Evolutionary conservation across 2,888 invertebrate genomes (phyloP), one percentile per base, ranked within the genome.

Genomic region (Drosophila picticornis): DNA sequence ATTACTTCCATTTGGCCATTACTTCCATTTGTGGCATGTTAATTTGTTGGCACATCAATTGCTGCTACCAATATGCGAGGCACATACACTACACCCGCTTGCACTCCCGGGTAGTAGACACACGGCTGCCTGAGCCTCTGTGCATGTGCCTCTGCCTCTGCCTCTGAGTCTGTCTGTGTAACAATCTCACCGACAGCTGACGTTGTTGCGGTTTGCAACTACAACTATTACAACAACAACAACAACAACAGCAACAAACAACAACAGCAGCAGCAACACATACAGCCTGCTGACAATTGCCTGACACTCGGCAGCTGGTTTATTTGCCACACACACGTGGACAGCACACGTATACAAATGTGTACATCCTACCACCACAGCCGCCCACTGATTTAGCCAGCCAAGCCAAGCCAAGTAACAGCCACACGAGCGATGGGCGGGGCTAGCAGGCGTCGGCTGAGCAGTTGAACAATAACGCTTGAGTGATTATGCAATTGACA

Each of bases 401-500:
- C 71, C 84, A 75, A 84, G 89, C 67, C 89, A 77, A 70, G 32
- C 32, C 32, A 34, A 50, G 51, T 19, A 51, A 38, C 55, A 48
- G 65, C 53, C 63, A 57, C 25, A 46, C 25, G 4, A 46, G 9
- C 46, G 51, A 38, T 51, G 67, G 72, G 58, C 68, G 68, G 58
- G 63, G 29, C 48, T 32, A 2, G 63, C 60, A 72, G 73, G 84
- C 80, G 67, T 64, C 74, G 81, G 76, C 85, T 80, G 80, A 88
- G 88, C 83, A 88, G 85, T 84, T 88, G 79, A 83, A 88, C 91
- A 87, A 90, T 91, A 90, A 86, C 88, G 89, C 90, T 89, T 91
- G 91, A 91, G 89, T 89, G 92, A 91, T 90, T 92, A 91, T 91
- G 90, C 91, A 91, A 92, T 92, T 92, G 92, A 90, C 92, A 91